Evolutionary conservation across 1,140 invertebrate genomes (phyloP).

Genomic region (Papilio polyxenes): DNA sequence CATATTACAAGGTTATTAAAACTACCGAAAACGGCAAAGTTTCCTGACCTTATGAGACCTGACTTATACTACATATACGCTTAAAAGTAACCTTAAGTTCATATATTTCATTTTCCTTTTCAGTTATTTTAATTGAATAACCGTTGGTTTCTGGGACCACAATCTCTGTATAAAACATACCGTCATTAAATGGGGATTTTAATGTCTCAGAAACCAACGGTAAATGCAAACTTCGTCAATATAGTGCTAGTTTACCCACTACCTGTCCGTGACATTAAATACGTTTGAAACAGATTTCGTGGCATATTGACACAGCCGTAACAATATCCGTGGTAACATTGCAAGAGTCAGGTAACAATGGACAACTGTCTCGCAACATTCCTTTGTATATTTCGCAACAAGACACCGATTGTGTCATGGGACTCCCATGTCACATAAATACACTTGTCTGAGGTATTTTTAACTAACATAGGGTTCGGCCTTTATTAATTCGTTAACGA

Average conservation of each 20-base stretch:
- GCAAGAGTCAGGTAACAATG: background rate
- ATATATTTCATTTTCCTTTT: no score
- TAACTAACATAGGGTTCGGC: no score
- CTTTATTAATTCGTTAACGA: no score
- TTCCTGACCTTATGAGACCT: background rate
- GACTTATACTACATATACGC: background rate
- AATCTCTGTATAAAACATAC: no score
- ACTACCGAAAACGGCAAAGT: background rate
- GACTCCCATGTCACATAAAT: conserved; percentile 3
- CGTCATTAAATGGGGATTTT: no score
- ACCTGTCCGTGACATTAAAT: background rate
- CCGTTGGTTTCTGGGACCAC: no score
- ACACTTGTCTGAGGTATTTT: no score
- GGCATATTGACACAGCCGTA: background rate
- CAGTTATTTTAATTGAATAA: no score
- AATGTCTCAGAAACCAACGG: no score
- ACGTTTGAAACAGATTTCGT: background rate
- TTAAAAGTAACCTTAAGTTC: background rate
- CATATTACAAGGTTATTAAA: background rate
- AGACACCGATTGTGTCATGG: background rate
- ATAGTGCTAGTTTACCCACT: no score
- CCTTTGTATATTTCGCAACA: conserved; percentile 22
- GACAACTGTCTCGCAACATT: background rate
- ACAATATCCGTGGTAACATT: background rate
- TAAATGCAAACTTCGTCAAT: no score